Conservation (phyloP, 2,888 invertebrate species). For the Parthenolecanium corni region DNA sequence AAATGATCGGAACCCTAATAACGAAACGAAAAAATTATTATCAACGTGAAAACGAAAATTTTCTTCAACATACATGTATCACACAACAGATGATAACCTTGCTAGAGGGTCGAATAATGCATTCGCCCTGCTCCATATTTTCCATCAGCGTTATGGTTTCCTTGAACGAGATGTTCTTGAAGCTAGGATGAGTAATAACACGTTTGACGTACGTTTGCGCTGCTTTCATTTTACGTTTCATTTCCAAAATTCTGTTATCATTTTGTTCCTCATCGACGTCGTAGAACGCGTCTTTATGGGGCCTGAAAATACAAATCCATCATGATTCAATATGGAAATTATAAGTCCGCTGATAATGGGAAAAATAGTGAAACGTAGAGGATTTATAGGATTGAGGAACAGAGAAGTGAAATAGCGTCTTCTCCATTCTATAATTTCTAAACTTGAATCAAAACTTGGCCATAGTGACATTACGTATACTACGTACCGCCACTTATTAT, state of each 20-base stretch:
- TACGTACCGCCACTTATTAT: conserved; percentile 69
- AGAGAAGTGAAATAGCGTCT: no score
- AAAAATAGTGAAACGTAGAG: no score
- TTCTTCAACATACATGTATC: no score
- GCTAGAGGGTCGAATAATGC: conserved; percentile 89
- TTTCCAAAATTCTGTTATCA: conserved; percentile 65
- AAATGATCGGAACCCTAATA: conserved; percentile 77
- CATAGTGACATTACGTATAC: not conserved
- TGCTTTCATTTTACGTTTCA: conserved; percentile 69
- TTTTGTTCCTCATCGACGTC: conserved; percentile 73
- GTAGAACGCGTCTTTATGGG: conserved; percentile 78
- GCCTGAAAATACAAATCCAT: conserved; percentile 43
- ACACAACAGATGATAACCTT: conserved; percentile 46
- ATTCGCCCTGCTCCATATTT: conserved; percentile 91
- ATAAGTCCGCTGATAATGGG: no score
- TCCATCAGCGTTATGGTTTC: conserved; percentile 86
- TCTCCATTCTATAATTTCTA: not conserved
- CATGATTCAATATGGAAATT: not conserved
- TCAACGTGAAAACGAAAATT: not conserved
- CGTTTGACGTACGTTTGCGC: conserved; percentile 82
- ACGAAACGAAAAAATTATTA: not conserved
- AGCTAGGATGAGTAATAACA: conserved; percentile 93
- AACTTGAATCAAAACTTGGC: not conserved
- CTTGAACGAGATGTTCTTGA: conserved; percentile 88
- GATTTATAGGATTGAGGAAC: no score